Evolutionary conservation across 2,888 invertebrate genomes (phyloP).

Genomic region (Girardia tigrina): DNA sequence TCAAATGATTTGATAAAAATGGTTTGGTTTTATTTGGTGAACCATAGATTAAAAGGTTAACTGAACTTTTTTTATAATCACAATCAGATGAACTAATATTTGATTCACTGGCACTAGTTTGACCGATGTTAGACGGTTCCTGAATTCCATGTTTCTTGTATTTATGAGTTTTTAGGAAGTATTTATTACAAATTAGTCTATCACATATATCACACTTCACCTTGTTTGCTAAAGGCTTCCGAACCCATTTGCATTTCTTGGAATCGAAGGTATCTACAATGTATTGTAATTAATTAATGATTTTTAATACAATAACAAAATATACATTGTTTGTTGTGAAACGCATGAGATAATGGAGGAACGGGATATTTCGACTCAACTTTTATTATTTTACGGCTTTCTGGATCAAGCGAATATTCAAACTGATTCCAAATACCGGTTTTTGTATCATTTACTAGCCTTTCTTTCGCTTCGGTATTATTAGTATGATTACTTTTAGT

Average conservation of each 20-base stretch:
- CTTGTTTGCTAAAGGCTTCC: slow-evolving; percentile 7
- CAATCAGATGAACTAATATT: neutral
- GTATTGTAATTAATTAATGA: neutral
- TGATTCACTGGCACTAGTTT: neutral
- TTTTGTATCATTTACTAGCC: neutral
- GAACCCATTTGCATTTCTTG: neutral
- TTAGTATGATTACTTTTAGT: neutral
- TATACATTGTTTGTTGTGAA: neutral
- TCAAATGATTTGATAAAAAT: neutral
- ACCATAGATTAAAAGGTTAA: neutral
- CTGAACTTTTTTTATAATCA: neutral
- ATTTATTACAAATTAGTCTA: slow-evolving; percentile 92
- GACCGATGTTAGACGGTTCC: neutral
- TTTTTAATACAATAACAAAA: neutral
- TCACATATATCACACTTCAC: slow-evolving; percentile 62
- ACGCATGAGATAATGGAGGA: neutral
- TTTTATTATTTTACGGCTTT: neutral
- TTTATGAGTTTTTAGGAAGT: slow-evolving; percentile 88
- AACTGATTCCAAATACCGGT: neutral
- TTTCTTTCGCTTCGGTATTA: neutral
- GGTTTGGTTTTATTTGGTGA: neutral
- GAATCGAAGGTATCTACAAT: neutral
- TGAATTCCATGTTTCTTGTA: slow-evolving; percentile 85
- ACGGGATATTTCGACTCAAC: neutral
- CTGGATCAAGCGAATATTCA: neutral